These are phyloP conservation scores for Drosophila miranda DNA, from an alignment of 1,140 invertebrate genomes.

Conservation along the genomic window DNA sequence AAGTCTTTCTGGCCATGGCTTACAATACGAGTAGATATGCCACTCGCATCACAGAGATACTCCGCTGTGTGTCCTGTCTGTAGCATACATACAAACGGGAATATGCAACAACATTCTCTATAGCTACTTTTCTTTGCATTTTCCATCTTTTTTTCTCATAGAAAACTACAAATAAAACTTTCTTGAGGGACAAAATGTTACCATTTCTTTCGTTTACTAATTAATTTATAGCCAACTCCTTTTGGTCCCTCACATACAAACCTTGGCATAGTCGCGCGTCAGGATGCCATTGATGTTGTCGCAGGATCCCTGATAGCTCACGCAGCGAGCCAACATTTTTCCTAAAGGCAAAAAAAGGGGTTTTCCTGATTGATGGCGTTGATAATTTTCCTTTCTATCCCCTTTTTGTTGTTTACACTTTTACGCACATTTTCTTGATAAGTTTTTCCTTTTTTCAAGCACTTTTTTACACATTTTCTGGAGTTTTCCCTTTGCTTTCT, in stretches of 20 bases:
- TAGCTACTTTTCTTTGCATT: constrained; percentile 27
- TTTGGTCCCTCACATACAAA: constrained; percentile 45
- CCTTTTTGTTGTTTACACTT: constrained; percentile 3
- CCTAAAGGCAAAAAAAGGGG: not conserved
- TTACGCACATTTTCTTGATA: not conserved
- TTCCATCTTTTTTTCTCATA: constrained; percentile 1
- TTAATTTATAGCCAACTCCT: constrained; percentile 52
- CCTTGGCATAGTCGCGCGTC: constrained; percentile 77
- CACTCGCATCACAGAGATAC: constrained; percentile 22
- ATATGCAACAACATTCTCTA: not conserved
- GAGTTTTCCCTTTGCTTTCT: not conserved
- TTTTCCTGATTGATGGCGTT: constrained; percentile 24
- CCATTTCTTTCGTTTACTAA: constrained; percentile 42
- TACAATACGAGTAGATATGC: constrained; percentile 49
- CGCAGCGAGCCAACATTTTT: constrained; percentile 79
- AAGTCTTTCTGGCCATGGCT: constrained; percentile 24
- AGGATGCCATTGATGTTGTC: constrained; percentile 78
- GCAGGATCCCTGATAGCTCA: constrained; percentile 79
- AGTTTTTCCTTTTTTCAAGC: not conserved
- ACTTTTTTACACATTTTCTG: no score
- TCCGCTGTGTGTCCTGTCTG: constrained; percentile 8
- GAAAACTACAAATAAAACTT: constrained; percentile 45
- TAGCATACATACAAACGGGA: not conserved
- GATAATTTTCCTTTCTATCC: constrained; percentile 1
- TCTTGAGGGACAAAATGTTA: constrained; percentile 40